Base-by-base conservation (phyloP, 2,113 vertebrate genomes). In the Saccopteryx leptura region DNA sequence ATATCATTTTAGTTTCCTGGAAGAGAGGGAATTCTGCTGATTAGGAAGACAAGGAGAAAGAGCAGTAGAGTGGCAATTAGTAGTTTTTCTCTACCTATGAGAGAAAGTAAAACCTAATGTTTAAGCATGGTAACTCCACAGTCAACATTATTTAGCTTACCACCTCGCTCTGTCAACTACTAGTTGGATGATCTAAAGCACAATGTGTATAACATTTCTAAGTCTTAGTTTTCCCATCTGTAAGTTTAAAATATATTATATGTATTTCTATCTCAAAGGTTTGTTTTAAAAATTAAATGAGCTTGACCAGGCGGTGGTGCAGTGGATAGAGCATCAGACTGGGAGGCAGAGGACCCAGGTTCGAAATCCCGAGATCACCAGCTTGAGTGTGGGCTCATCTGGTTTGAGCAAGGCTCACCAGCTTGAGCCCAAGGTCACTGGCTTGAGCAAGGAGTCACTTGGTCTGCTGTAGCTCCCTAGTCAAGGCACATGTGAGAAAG, bases 261-360 rank as follows among this genome's bases (percentile, higher is more conserved):
- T 50, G 15, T 12, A 12, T 26, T 19, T 78, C 61, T 39, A 46
- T n/a, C 7, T 75, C 39, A 84, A 94, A 74, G 26, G 4, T 12
- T 61, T 80, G 1, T 88, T 90, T 84, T 61, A 72, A 79, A 58
- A 92, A 61, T 33, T 75, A 61, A 89, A 82, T 82, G 39, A 39
- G 39, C 39, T 39, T 39, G 39, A 39, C 39, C 39, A 39, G 39
- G 39, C 3, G 39, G 39, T 39, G 39, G 39, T 39, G 39, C 39
- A 39, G 39, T 39, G 39, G 39, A 39, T 39, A 39, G 39, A 39
- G 39, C 39, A 3, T 39, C 39, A 39, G 39, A 39, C 39, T 39
- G 39, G 3, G 39, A 39, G 39, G 39, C 39, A 39, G 39, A 39
- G 39, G 39, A 39, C 39, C 39, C 39, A 39, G 39, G 39, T 39